A percentile compares a stretch with the other conserved stretches of the same genome.
Evolutionary conservation across 2,797 vertebrate genomes (phyloP).

Genomic region (Tokudaia muenninki): DNA sequence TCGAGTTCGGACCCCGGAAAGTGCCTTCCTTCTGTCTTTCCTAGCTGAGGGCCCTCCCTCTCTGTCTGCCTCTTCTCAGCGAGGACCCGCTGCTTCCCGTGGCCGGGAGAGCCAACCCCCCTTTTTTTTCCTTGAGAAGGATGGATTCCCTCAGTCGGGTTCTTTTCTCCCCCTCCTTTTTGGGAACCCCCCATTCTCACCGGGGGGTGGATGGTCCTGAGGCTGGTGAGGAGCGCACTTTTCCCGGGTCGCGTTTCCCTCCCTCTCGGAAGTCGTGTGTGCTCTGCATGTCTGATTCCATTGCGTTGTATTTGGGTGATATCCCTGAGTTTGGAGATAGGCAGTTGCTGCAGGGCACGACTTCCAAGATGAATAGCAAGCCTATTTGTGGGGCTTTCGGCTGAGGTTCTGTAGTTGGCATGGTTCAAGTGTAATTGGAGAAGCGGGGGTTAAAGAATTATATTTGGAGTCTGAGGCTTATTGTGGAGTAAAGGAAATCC

Average conservation of each 20-base stretch:
- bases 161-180: conserved; percentile 1
- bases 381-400: conserved; percentile 66
- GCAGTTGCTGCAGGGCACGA: conserved; percentile 82
- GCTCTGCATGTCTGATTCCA: conserved; percentile 76
- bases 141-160: conserved; percentile 55
- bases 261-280: conserved; percentile 67
- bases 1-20: conserved; percentile 49
- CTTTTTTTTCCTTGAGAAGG: neutral
- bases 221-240: conserved; percentile 71
- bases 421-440: conserved; percentile 60
- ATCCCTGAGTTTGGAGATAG: conserved; percentile 52
- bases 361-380: conserved; percentile 75
- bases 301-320: conserved; percentile 76
- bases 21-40: conserved; percentile 59
- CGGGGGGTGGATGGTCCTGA: conserved; percentile 13
- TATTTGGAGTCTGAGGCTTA: conserved; percentile 78
- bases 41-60: conserved; percentile 31
- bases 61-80: conserved; percentile 23
- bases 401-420: conserved; percentile 63
- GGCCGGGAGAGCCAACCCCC: neutral
- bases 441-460: conserved; percentile 75
- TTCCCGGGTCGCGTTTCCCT: conserved; percentile 72
- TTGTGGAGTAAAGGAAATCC: conserved; percentile 77
- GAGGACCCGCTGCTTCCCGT: neutral
- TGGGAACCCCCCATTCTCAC: neutral